Base-by-base conservation (phyloP, 2,797 vertebrate genomes). In the Sylvilagus floridanus region DNA sequence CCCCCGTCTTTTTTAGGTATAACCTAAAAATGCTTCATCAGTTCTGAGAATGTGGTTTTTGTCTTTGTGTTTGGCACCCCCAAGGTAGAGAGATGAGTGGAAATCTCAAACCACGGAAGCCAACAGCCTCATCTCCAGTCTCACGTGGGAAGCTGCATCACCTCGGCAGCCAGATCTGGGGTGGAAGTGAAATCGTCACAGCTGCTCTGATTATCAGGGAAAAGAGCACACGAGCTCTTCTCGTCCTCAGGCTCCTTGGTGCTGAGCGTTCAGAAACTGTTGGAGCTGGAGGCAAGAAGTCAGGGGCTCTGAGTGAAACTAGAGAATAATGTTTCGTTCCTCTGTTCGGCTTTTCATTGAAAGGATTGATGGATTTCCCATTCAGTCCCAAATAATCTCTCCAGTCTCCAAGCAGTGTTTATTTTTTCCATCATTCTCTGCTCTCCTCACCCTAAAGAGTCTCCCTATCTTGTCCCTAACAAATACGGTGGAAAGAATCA, bases 1-100 rank as follows among this genome's bases (percentile, higher is more conserved):
- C 2, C 54, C 54, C 5, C 28, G 0, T 16, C 32, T 84, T 90
- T 79, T 85, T 86, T 42, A 83, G 37, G 37, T 66, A 72, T 5
- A 77, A 62, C n/a, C 32, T 82, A 90, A 92, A 90, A 92, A 66
- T 66, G 52, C 11, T 87, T 81, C 71, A 63, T 22, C 54, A 28
- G 9, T 68, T 92, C 85, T 78, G 21, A 79, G 42, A 84, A 69
- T 57, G 57, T 28, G 75, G 32, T 63, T 71, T 50, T 4, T 68
- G 3, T 13, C 66, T 91, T 75, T 75, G 30, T 37, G 90, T 91
- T 62, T 63, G 69, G n/a, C 65, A 68, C 89, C 65, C 47, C 35
- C 1, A 28, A 91, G n/a, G 7, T 37, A 47, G 50, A 75, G 21
- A 60, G 14, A 60, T 2, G 9, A 24, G 3, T 4, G 66, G n/a